Percentiles rank a stretch among this genome's conserved stretches.
Conservation (phyloP, 2,888 invertebrate species). For the Phyllotreta cruciferae region DNA sequence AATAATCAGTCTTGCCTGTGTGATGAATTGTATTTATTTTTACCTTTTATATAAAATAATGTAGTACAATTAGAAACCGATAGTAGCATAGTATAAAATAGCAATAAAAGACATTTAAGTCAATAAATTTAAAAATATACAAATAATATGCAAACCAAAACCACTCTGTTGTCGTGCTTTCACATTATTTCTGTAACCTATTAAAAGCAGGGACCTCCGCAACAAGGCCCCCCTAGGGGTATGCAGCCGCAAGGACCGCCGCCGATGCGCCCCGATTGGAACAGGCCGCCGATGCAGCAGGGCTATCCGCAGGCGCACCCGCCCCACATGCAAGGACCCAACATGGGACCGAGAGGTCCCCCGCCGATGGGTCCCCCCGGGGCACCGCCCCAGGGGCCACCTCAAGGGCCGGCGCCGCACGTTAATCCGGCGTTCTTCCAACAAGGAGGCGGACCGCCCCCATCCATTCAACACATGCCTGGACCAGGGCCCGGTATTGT, state of each 20-base stretch:
- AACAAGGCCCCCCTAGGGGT: conserved; percentile 65
- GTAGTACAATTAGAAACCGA: too few relatives aligned
- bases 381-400: conserved; percentile 63
- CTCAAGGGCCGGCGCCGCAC: conserved; percentile 82
- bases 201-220: conserved; percentile 67
- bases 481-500: conserved; percentile 55
- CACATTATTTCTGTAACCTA: conserved; percentile 37
- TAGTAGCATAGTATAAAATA: too few relatives aligned
- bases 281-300: conserved; percentile 75
- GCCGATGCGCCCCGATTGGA: conserved; percentile 76
- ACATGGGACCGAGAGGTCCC: conserved; percentile 66
- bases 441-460: conserved; percentile 68
- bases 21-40: too few relatives aligned
- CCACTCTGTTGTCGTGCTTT: conserved; percentile 14
- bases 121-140: not conserved
- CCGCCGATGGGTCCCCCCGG: conserved; percentile 63
- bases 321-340: conserved; percentile 72
- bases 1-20: too few relatives aligned
- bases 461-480: conserved; percentile 65
- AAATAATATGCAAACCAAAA: not conserved
- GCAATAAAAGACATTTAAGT: too few relatives aligned
- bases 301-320: conserved; percentile 71
- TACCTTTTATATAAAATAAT: too few relatives aligned
- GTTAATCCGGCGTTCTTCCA: conserved; percentile 97
- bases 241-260: conserved; percentile 69